Conservation (phyloP, 2,888 invertebrate genomes). For the Acanthacorydalis orientalis region DNA sequence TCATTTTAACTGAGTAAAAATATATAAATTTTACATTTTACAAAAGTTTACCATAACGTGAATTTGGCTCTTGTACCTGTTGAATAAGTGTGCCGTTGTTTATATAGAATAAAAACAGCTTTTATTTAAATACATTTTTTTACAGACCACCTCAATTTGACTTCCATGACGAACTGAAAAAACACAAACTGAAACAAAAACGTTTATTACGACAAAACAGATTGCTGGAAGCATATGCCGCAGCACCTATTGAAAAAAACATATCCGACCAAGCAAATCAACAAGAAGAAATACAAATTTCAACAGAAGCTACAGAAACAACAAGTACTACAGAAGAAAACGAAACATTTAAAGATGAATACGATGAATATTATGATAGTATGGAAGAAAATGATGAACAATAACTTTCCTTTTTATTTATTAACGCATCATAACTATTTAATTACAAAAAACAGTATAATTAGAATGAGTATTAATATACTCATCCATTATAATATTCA, state of each 20-base stretch:
- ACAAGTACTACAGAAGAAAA: neutral
- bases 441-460: too few species aligned
- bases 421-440: too few species aligned
- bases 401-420: too few species aligned
- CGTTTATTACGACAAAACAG: conserved; percentile 17
- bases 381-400: too few species aligned
- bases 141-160: conserved; percentile 41
- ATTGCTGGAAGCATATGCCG: conserved; percentile 17
- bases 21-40: too few species aligned
- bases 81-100: too few species aligned
- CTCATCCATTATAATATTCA: too few species aligned
- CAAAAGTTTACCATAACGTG: too few species aligned
- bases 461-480: too few species aligned
- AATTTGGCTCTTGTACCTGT: too few species aligned
- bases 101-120: neutral
- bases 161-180: conserved; percentile 36
- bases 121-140: conserved; percentile 6
- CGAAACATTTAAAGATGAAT: neutral
- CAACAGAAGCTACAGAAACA: conserved; percentile 7
- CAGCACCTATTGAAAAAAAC: conserved; percentile 11
- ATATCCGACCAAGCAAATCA: conserved; percentile 2
- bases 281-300: conserved; percentile 3
- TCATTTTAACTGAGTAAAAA: too few species aligned
- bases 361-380: neutral
- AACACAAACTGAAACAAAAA: conserved; percentile 34